Conservation (phyloP, 2,113 vertebrate species). For the Nematolebias whitei region DNA sequence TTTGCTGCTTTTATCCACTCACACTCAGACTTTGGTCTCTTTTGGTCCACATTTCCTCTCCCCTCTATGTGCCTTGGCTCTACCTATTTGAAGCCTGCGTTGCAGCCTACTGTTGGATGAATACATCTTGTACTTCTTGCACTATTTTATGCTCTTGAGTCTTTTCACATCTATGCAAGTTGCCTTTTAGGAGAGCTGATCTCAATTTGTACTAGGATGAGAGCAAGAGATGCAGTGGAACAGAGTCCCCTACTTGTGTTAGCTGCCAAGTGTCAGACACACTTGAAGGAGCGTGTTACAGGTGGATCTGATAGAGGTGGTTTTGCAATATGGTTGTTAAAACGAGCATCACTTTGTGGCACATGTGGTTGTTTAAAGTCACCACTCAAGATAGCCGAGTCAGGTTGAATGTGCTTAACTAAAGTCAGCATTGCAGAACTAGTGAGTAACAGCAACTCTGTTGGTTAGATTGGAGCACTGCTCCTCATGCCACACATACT, state of each 20-base stretch:
- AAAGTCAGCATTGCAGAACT: too few relatives aligned
- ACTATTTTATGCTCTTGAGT: constrained; percentile 73
- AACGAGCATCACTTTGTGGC: too few relatives aligned
- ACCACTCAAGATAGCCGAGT: too few relatives aligned
- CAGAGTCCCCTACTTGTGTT: neutral
- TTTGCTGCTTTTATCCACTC: neutral
- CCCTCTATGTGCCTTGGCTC: constrained; percentile 7
- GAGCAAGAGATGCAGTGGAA: constrained; percentile 17
- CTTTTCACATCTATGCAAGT: constrained; percentile 63
- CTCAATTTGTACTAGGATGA: constrained; percentile 68
- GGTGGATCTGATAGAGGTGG: constrained; percentile 46
- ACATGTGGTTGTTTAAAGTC: too few relatives aligned
- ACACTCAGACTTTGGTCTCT: neutral
- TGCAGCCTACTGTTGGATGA: constrained; percentile 54
- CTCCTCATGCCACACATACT: too few relatives aligned
- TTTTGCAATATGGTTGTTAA: neutral
- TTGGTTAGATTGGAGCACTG: too few relatives aligned
- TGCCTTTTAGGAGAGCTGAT: constrained; percentile 59
- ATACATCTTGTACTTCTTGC: constrained; percentile 47
- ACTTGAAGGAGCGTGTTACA: constrained; percentile 23
- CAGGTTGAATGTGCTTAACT: too few relatives aligned
- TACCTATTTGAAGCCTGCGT: constrained; percentile 25
- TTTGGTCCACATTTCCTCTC: neutral
- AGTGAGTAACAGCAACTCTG: too few relatives aligned
- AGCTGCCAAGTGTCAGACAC: constrained; percentile 20